A percentile compares a stretch with the other conserved stretches of the same genome.
Conservation (phyloP, 2,113 vertebrate species). For the Holacanthus passer region DNA sequence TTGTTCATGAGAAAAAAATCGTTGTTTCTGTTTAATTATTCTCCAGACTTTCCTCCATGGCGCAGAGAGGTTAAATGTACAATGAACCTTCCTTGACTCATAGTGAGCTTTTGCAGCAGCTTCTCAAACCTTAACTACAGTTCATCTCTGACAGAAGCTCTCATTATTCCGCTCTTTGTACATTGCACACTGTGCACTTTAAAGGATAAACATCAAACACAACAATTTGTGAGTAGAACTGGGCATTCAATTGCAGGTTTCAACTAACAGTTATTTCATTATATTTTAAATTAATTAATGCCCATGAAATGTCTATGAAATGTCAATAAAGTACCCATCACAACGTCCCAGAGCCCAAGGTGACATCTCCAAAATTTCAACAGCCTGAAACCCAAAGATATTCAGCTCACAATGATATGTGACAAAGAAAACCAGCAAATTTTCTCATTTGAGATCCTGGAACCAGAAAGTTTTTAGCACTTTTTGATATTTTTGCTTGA, state of each 20-base stretch:
- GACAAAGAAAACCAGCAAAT: too few species aligned
- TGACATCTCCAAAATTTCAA: background rate
- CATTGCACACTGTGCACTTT: slow-evolving; percentile 16
- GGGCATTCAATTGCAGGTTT: background rate
- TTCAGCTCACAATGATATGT: background rate
- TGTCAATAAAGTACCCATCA: background rate
- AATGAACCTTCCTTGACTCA: slow-evolving; percentile 32
- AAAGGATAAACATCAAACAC: slow-evolving; percentile 35
- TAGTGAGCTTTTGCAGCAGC: slow-evolving; percentile 42
- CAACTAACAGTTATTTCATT: background rate
- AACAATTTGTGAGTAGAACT: too few species aligned
- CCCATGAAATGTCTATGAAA: background rate
- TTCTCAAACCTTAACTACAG: slow-evolving; percentile 40
- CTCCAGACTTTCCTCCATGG: slow-evolving; percentile 15
- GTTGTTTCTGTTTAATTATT: slow-evolving; percentile 15
- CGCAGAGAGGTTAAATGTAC: slow-evolving; percentile 47
- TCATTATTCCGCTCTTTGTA: slow-evolving; percentile 54
- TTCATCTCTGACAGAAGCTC: slow-evolving; percentile 41
- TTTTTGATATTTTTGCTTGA: background rate
- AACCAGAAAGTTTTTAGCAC: background rate
- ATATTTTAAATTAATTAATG: background rate
- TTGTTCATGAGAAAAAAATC: slow-evolving; percentile 28
- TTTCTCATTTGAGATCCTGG: background rate
- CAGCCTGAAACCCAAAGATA: background rate
- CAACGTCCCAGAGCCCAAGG: background rate